A percentile compares a stretch with the other conserved stretches of the same genome.
phyloP scores from a whole-genome alignment of 2,113 vertebrate genomes.

The Burhinus bistriatus region DNA sequence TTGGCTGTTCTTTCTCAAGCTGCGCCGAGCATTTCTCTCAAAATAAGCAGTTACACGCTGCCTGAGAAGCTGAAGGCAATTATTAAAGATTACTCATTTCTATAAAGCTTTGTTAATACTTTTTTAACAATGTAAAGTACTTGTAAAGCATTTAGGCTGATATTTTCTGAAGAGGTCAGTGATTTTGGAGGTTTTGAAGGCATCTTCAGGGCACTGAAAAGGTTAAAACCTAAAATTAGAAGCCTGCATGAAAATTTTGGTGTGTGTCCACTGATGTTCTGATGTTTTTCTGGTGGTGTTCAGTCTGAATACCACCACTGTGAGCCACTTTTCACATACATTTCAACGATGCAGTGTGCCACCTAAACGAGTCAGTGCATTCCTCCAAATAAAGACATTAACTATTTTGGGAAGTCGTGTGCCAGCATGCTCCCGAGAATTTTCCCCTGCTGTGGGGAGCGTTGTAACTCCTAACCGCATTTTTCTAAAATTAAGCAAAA shows the following conservation, averaged over 20 bases:
- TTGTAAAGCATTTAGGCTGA: slow-evolving; percentile 30
- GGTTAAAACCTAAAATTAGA: slow-evolving; percentile 53
- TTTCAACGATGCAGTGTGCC: background rate
- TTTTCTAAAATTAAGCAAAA: background rate
- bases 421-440: background rate
- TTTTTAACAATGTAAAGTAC: slow-evolving; percentile 27
- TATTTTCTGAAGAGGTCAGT: background rate
- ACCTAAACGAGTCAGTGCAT: background rate
- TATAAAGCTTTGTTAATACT: slow-evolving; percentile 44
- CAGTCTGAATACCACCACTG: background rate
- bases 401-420: background rate
- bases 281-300: slow-evolving; percentile 5
- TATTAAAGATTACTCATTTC: slow-evolving; percentile 62
- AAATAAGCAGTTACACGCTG: slow-evolving; percentile 12
- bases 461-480: fast-evolving
- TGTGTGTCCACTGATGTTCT: background rate
- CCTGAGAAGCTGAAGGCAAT: slow-evolving; percentile 8
- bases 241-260: background rate
- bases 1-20: slow-evolving; percentile 16
- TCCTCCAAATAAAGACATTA: background rate
- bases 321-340: background rate
- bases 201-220: slow-evolving; percentile 18
- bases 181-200: background rate
- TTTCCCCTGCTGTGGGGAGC: background rate
- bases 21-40: background rate